Base-by-base conservation (phyloP, 2,888 invertebrate genomes). In the Acanthosepion pharaonis region DNA sequence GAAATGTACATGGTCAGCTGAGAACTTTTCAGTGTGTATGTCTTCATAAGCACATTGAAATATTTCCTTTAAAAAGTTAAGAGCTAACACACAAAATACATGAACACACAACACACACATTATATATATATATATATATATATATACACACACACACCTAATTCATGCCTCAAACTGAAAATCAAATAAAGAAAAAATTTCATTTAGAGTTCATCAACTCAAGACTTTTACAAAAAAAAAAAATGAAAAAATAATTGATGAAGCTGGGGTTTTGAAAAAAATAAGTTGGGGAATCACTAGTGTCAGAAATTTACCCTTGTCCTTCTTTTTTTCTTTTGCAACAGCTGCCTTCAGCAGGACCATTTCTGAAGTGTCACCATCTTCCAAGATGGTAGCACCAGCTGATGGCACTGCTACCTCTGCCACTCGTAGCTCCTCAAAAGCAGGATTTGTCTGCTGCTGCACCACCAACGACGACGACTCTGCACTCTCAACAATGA, bases 321-420 rank as follows among this genome's bases (percentile, higher is more conserved):
- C 93, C 53, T 93, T 93, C 93, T 93, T 93, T 53, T 93, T 93
- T 49, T 93, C 93, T 53, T 93, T 93, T n/a, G 51, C 51, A 93
- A 93, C n/a, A 93, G 93, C 93, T 51, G 93, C 93, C 93, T 93
- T 93, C 93, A 93, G 51, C 93, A 51, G 93, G 28, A 53, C 93
- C 93, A 93, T 93, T 93, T 93, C 93, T 93, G 93, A 53, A 93
- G 93, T 51, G 51, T 93, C 93, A 93, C 93, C 93, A 93, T 93
- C 93, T 93, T 93, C 53, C 28, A 93, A 53, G 93, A 93, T 93
- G 93, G 93, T 49, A 93, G 93, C 51, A 93, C 93, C 93, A 49
- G 93, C n/a, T 18, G 93, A 93, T 53, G 53, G 93, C 93, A 93
- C 49, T 51, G 93, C 93, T 93, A 93, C 93, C 93, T 93, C 93